A percentile compares a stretch with the other conserved stretches of the same genome.
Conservation (phyloP, 92 coral and sea anemone species). For the Galaxea fascicularis region DNA sequence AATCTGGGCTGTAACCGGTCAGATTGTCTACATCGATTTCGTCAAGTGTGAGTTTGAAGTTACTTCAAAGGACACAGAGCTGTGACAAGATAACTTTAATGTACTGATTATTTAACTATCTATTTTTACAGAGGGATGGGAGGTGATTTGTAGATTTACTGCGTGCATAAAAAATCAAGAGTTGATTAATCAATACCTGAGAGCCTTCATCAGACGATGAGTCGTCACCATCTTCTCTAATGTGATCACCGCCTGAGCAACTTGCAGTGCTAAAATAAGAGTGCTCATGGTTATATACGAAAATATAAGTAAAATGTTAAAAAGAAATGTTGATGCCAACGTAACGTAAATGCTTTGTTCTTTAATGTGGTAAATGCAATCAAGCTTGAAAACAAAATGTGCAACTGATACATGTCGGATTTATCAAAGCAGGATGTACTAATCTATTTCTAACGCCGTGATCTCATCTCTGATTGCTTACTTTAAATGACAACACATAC, state of each 20-base stretch:
- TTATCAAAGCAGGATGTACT: neutral
- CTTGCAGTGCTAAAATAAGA: conserved; percentile 1
- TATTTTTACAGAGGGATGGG: neutral
- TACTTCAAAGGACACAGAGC: neutral
- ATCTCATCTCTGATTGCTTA: neutral
- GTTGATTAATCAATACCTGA: conserved; percentile 4
- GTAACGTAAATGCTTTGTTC: neutral
- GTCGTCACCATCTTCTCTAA: conserved; percentile 1
- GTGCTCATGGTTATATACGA: neutral
- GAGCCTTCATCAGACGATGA: conserved; percentile 1
- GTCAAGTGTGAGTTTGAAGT: conserved; percentile 4
- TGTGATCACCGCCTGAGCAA: neutral
- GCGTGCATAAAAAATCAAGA: neutral
- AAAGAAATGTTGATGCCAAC: neutral
- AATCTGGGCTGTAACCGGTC: neutral
- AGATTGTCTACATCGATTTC: neutral
- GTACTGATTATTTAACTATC: neutral
- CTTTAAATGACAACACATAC: neutral
- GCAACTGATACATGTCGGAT: neutral
- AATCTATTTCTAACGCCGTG: neutral
- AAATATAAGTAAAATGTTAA: neutral
- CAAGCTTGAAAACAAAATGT: neutral
- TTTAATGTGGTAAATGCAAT: neutral
- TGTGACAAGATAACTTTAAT: neutral
- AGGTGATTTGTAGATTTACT: neutral